These are phyloP conservation scores for Pseudotriccus pelzelni DNA, from an alignment of 2,797 vertebrate genomes.

Conservation along the genomic window DNA sequence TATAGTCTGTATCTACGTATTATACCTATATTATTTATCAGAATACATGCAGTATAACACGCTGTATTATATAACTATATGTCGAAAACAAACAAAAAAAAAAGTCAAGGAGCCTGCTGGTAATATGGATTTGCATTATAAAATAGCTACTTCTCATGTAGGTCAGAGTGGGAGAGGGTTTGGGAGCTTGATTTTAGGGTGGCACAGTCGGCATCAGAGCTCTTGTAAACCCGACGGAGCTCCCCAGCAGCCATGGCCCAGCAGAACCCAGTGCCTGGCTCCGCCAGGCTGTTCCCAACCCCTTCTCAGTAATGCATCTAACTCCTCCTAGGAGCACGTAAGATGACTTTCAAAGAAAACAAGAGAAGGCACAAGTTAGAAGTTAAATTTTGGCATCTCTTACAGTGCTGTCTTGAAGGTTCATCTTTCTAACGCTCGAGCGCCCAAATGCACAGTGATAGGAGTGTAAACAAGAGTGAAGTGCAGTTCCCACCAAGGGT, in stretches of 20 bases:
- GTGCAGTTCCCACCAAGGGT: not conserved
- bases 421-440: not conserved
- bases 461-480: not conserved
- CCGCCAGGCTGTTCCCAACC: not conserved
- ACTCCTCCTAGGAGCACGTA: not conserved
- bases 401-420: not conserved
- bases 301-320: not conserved
- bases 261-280: not conserved
- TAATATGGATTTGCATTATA: not conserved
- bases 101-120: not conserved
- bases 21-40: accelerated
- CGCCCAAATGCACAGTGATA: not conserved
- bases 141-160: not conserved
- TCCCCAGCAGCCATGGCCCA: not conserved
- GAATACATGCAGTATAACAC: not conserved
- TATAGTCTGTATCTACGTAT: not conserved
- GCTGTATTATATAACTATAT: not conserved
- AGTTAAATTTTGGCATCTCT: not conserved
- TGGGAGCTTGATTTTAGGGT: not conserved
- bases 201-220: not conserved
- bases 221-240: not conserved
- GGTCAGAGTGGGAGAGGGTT: not conserved
- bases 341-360: not conserved
- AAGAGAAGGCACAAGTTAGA: not conserved
- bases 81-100: not conserved